Conservation (phyloP, 2,797 vertebrate genomes). For the Yasuhikotakia modesta region DNA sequence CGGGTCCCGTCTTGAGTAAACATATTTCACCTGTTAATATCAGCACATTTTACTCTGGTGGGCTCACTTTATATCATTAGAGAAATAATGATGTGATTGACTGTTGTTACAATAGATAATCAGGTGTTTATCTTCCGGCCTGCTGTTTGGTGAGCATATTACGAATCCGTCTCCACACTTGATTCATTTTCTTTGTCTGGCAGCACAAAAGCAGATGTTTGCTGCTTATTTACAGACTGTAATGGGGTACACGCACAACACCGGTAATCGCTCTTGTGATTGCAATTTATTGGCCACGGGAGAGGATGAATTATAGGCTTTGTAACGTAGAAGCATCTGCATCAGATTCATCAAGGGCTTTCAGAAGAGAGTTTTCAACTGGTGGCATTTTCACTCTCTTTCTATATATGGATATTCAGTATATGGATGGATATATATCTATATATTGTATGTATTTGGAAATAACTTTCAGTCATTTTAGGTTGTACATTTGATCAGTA, state of each 20-base stretch:
- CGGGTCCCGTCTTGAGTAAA: constrained; percentile 71
- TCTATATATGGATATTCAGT: too few relatives aligned
- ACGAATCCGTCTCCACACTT: constrained; percentile 69
- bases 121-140: constrained; percentile 70
- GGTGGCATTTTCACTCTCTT: constrained; percentile 7
- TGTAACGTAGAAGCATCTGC: constrained; percentile 11
- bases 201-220: constrained; percentile 76
- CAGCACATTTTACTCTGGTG: constrained; percentile 63
- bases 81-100: constrained; percentile 77
- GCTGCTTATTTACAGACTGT: constrained; percentile 75
- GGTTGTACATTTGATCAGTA: too few relatives aligned
- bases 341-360: constrained; percentile 22
- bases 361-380: not conserved
- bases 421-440: too few relatives aligned
- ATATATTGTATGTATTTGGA: too few relatives aligned
- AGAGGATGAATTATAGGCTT: constrained; percentile 37
- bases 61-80: constrained; percentile 75
- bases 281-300: constrained; percentile 67
- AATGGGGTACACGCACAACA: constrained; percentile 67
- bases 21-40: constrained; percentile 69
- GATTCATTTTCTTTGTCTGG: constrained; percentile 81
- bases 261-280: constrained; percentile 68
- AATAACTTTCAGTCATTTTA: too few relatives aligned
- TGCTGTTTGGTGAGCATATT: constrained; percentile 67
- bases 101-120: constrained; percentile 75